Conservation (phyloP, 2,113 vertebrate species). For the Stomatorhinus ivindoensis region DNA sequence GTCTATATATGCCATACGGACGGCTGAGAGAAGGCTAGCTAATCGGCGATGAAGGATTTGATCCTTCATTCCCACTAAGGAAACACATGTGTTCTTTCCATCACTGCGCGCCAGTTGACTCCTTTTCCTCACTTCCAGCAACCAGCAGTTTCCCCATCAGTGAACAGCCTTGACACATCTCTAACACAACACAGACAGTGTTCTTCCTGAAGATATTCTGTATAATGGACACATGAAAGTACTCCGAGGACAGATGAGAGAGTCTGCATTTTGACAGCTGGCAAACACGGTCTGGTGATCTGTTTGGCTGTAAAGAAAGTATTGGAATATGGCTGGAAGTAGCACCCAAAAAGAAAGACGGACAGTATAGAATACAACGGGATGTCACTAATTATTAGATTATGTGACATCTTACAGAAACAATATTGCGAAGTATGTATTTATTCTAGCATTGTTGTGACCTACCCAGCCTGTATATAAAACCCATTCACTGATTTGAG, state of each 20-base stretch:
- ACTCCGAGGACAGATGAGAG: neutral
- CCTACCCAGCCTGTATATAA: neutral
- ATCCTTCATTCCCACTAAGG: neutral
- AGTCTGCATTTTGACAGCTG: neutral
- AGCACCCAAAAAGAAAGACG: neutral
- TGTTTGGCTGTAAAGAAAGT: neutral
- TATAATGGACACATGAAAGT: neutral
- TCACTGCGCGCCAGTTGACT: neutral
- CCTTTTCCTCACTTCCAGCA: neutral
- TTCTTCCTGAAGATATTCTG: neutral
- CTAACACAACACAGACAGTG: neutral
- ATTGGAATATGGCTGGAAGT: neutral
- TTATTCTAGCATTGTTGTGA: neutral
- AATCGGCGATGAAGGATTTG: neutral
- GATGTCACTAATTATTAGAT: neutral
- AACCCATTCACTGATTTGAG: neutral
- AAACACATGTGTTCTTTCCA: neutral
- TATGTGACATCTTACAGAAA: neutral
- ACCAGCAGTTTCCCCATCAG: neutral
- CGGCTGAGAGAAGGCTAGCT: neutral
- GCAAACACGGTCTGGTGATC: neutral
- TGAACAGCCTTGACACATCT: neutral
- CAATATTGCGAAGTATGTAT: neutral
- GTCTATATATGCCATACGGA: neutral
- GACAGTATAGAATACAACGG: neutral